These are phyloP conservation scores for Acanthosepion pharaonis DNA, from an alignment of 2,888 invertebrate genomes.

Conservation along the genomic window DNA sequence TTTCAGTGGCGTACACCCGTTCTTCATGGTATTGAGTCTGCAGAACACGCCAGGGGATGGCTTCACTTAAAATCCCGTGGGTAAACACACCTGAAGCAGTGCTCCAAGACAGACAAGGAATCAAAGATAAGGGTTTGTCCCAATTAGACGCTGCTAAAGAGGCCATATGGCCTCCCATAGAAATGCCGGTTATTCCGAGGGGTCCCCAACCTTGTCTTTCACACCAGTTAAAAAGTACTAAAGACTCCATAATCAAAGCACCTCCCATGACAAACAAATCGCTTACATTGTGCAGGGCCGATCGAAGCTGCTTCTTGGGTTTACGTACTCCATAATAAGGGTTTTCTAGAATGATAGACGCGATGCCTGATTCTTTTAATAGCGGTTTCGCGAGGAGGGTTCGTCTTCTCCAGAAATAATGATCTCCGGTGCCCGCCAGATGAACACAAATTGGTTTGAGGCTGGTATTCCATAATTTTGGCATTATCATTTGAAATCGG, in stretches of 20 bases:
- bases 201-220: slow-evolving; percentile 91
- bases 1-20: slow-evolving; percentile 85
- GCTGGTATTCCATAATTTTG: slow-evolving; percentile 83
- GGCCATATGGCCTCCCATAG: slow-evolving; percentile 99
- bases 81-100: slow-evolving; percentile 96
- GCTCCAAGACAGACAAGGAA: slow-evolving; percentile 97
- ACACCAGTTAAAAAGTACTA: slow-evolving; percentile 95
- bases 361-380: slow-evolving; percentile 90
- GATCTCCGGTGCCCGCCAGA: slow-evolving; percentile 97
- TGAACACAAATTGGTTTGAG: slow-evolving; percentile 85
- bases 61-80: slow-evolving; percentile 92
- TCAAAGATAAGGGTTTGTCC: slow-evolving; percentile 92
- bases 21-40: slow-evolving; percentile 90
- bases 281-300: slow-evolving; percentile 93
- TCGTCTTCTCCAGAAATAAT: slow-evolving; percentile 92
- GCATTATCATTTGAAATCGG: slow-evolving; percentile 81
- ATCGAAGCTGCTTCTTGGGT: slow-evolving; percentile 71
- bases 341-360: slow-evolving; percentile 94
- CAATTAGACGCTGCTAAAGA: slow-evolving; percentile 96
- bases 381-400: slow-evolving; percentile 92
- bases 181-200: slow-evolving; percentile 93
- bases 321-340: slow-evolving; percentile 80
- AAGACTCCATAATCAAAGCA: slow-evolving; percentile 92
- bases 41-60: slow-evolving; percentile 93
- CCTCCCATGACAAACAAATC: slow-evolving; percentile 99